phyloP scores from a whole-genome alignment of 2,888 invertebrate genomes.

The Piscicola geometra region DNA sequence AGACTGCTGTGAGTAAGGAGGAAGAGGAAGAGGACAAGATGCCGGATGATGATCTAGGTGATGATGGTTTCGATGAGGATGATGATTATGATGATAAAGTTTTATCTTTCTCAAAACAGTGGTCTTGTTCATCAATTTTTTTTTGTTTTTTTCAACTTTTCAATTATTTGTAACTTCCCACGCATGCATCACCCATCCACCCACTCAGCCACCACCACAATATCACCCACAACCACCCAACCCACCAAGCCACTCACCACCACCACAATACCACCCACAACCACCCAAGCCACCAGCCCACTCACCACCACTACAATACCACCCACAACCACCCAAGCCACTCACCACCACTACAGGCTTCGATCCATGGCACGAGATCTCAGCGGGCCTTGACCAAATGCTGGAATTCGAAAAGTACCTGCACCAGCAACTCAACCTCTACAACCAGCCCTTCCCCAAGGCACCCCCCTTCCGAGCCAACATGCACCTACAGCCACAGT shows the following conservation, averaged over 20 bases:
- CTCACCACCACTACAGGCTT: constrained; percentile 9
- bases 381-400: not conserved
- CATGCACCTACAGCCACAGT: not conserved
- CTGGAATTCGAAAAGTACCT: constrained; percentile 8
- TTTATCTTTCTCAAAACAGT: too few relatives aligned
- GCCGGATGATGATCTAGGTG: too few relatives aligned
- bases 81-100: too few relatives aligned
- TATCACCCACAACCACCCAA: not conserved
- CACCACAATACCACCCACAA: not conserved
- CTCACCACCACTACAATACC: not conserved
- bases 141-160: not conserved
- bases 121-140: not conserved
- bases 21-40: too few relatives aligned
- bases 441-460: constrained; percentile 7
- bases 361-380: constrained; percentile 27
- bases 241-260: not conserved
- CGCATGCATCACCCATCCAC: too few relatives aligned
- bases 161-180: not conserved
- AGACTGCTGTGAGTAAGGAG: too few relatives aligned
- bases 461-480: not conserved
- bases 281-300: not conserved
- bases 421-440: not conserved
- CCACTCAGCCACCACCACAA: too few relatives aligned
- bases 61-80: too few relatives aligned
- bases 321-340: not conserved